Conservation (phyloP, 2,113 vertebrate species). For the Platysternon megacephalum region DNA sequence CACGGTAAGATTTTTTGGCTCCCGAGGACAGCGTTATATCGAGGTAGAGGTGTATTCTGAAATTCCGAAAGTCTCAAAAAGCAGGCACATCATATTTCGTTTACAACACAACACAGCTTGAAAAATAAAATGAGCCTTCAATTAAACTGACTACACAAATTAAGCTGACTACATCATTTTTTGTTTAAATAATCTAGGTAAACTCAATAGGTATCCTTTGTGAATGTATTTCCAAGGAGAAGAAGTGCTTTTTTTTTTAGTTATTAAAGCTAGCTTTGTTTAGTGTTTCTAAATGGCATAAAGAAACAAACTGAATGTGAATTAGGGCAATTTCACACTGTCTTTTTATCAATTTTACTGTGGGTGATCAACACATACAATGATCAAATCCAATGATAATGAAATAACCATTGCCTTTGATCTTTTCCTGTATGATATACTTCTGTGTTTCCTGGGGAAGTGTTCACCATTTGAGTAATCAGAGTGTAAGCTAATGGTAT, state of each 20-base stretch:
- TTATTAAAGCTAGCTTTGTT: conserved; percentile 25
- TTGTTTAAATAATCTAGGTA: neutral
- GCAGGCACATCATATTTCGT: neutral
- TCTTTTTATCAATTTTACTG: conserved; percentile 44
- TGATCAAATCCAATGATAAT: conserved; percentile 4
- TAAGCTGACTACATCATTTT: neutral
- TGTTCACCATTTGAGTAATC: conserved; percentile 29
- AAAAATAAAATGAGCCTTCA: conserved; percentile 11
- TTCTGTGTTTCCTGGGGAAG: neutral
- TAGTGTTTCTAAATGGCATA: neutral
- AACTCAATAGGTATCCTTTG: neutral
- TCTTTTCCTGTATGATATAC: conserved; percentile 13
- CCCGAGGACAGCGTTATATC: too few species aligned
- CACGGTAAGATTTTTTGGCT: too few species aligned
- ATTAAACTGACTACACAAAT: neutral
- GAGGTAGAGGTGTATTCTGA: too few species aligned
- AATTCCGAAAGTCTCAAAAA: neutral
- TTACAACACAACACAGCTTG: neutral
- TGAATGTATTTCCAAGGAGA: conserved; percentile 15
- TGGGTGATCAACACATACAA: conserved; percentile 13
- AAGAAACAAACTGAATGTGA: conserved; percentile 20
- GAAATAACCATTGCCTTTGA: conserved; percentile 38
- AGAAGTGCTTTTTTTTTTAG: neutral
- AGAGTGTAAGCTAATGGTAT: conserved; percentile 1
- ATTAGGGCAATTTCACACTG: conserved; percentile 24